Evolutionary conservation across 2,888 invertebrate species (phyloP).

Genomic region (Tuta absoluta): DNA sequence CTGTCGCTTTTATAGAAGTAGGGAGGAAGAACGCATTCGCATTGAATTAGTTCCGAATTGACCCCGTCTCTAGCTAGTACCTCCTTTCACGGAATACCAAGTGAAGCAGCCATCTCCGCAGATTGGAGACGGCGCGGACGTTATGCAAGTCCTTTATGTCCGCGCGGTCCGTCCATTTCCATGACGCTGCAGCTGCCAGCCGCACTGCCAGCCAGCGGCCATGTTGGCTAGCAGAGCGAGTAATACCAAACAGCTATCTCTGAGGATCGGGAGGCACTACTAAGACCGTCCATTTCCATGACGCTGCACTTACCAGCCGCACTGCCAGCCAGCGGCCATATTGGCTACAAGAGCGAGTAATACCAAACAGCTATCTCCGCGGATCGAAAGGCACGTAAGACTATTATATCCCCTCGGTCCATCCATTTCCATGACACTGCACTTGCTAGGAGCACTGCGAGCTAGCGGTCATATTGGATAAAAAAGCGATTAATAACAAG

Average conservation of each 20-base stretch:
- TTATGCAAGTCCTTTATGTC: conserved; percentile 60
- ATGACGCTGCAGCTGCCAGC: conserved; percentile 67
- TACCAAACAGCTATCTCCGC: neutral
- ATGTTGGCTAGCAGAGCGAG: neutral
- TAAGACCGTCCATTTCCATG: neutral
- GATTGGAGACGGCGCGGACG: conserved; percentile 31
- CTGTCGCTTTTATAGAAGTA: no score
- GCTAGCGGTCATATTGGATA: neutral
- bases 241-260: neutral
- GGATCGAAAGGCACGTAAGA: neutral
- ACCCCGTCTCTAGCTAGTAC: neutral
- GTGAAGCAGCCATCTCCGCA: conserved; percentile 14
- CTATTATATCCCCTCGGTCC: no score
- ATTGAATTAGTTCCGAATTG: conserved; percentile 3
- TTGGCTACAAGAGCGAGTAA: neutral
- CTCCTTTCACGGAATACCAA: conserved; percentile 1
- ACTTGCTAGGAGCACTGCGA: neutral
- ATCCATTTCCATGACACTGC: conserved; percentile 5
- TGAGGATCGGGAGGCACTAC: neutral
- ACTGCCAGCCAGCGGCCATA: neutral
- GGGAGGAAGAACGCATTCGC: neutral
- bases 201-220: conserved; percentile 43
- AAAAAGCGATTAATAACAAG: neutral
- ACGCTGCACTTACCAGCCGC: neutral
- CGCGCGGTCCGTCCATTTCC: conserved; percentile 62